Conservation (phyloP, 2,797 vertebrate species). For the Bufotes viridis region DNA sequence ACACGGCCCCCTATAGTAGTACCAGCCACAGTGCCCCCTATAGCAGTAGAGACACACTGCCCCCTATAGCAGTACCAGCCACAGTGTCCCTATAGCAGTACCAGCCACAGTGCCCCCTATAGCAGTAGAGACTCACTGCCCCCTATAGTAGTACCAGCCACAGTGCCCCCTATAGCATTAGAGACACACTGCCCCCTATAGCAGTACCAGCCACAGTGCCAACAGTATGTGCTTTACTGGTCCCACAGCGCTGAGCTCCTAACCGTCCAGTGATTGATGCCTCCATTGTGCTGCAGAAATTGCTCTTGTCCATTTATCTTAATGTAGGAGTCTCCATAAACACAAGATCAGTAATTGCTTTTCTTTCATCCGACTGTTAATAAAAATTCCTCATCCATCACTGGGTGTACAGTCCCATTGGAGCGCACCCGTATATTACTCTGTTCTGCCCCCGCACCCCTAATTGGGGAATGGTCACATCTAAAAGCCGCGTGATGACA, state of each 20-base stretch:
- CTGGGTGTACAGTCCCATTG: not conserved
- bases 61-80: too few species aligned
- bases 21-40: too few species aligned
- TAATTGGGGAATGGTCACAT: not conserved
- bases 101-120: too few species aligned
- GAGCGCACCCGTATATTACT: not conserved
- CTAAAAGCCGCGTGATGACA: not conserved
- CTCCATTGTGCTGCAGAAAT: conserved; percentile 2
- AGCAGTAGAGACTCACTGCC: too few species aligned
- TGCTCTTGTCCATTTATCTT: not conserved
- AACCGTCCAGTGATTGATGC: conserved; percentile 16
- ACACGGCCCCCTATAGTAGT: too few species aligned
- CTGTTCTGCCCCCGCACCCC: not conserved
- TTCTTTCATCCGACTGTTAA: conserved; percentile 32
- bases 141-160: too few species aligned
- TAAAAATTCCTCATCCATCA: conserved; percentile 13
- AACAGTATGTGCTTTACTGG: not conserved
- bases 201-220: not conserved
- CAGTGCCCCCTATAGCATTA: too few species aligned
- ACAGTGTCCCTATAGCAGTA: too few species aligned
- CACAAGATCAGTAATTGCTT: not conserved
- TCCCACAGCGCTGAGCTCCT: not conserved
- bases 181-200: not conserved
- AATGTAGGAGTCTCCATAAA: not conserved
- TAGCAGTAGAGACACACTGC: too few species aligned